A percentile compares a stretch with the other conserved stretches of the same genome.
These are phyloP conservation scores for Calliphora vomitoria DNA, from an alignment of 2,888 invertebrate species.

Conservation along the genomic window DNA sequence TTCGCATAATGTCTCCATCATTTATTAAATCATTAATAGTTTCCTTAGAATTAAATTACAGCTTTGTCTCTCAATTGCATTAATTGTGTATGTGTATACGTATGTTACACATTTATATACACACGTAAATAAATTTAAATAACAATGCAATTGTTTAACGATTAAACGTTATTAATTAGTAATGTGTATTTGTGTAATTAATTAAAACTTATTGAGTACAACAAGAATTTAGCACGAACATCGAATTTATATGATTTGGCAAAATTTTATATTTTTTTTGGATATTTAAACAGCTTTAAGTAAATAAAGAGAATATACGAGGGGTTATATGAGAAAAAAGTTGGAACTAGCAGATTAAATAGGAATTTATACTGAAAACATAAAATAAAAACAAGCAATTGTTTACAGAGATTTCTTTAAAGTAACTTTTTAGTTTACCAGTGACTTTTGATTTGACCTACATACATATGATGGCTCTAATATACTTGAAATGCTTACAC, in stretches of 20 bases:
- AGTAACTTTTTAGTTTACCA: neutral
- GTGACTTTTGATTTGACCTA: neutral
- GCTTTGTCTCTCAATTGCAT: neutral
- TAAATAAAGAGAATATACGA: neutral
- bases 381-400: no score
- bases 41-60: neutral
- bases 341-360: no score
- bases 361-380: no score
- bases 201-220: slow-evolving; percentile 1
- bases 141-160: neutral
- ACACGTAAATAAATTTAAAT: neutral
- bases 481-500: neutral
- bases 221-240: neutral
- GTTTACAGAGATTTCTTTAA: no score
- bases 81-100: neutral
- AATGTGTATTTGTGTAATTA: neutral
- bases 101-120: no score
- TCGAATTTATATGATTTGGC: neutral
- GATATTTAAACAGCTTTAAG: neutral
- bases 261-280: neutral
- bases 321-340: neutral
- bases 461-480: neutral
- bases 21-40: no score
- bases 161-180: slow-evolving; percentile 12
- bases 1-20: no score